These are phyloP conservation scores for Heloderma charlesbogerti DNA, from an alignment of 2,113 vertebrate genomes.

Conservation along the genomic window DNA sequence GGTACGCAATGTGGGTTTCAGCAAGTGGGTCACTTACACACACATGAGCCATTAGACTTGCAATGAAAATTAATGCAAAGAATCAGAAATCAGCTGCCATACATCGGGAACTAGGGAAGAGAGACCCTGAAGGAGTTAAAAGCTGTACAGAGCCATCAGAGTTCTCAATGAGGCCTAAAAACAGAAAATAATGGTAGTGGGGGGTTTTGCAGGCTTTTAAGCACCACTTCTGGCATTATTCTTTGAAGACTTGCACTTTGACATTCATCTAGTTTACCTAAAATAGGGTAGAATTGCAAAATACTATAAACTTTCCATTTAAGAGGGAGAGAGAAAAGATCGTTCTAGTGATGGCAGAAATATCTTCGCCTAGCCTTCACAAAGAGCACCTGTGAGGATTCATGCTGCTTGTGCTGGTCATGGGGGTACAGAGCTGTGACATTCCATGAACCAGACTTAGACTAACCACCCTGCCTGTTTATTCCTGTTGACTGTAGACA, in stretches of 20 bases:
- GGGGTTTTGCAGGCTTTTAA: background rate
- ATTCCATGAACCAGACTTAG: background rate
- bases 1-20: conserved; percentile 48
- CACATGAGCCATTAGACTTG: conserved; percentile 46
- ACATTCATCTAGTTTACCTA: background rate
- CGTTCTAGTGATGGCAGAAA: background rate
- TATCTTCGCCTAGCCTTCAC: background rate
- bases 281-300: background rate
- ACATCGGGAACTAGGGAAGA: background rate
- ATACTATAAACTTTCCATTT: background rate
- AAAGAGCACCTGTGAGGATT: background rate
- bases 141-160: background rate
- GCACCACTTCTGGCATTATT: background rate
- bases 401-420: too few relatives aligned
- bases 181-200: background rate
- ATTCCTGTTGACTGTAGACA: background rate
- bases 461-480: background rate
- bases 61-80: conserved; percentile 60
- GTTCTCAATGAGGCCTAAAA: background rate
- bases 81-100: background rate
- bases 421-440: background rate
- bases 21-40: conserved; percentile 66
- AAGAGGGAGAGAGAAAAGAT: background rate
- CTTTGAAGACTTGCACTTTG: background rate
- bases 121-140: background rate